A percentile compares a stretch with the other conserved stretches of the same genome.
These are phyloP conservation scores for Lophura nycthemera DNA, from an alignment of 2,113 vertebrate genomes.

Conservation along the genomic window DNA sequence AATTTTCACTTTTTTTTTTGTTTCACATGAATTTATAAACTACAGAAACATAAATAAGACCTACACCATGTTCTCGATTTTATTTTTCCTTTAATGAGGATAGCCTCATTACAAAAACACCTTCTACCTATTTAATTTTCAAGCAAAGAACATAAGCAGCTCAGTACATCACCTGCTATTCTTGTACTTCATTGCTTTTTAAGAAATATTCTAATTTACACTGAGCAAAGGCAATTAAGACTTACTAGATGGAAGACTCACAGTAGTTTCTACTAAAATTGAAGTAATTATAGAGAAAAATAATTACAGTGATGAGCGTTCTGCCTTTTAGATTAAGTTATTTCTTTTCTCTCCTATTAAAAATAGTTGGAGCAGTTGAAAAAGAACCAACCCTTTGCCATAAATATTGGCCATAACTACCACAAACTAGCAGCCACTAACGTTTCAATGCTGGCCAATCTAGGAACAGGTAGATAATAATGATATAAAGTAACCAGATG, in stretches of 20 bases:
- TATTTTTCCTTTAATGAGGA: not conserved
- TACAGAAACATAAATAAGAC: not conserved
- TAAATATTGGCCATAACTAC: not conserved
- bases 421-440: not conserved
- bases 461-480: not conserved
- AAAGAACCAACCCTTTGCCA: not conserved
- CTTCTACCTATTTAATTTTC: not conserved
- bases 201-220: not conserved
- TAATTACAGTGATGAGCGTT: not conserved
- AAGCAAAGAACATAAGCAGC: not conserved
- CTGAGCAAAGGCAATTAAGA: not conserved
- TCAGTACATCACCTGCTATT: rapidly evolving
- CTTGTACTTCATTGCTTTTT: not conserved
- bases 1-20: not conserved
- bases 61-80: not conserved
- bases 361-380: not conserved
- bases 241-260: not conserved
- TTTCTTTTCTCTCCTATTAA: not conserved
- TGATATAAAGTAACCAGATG: not conserved
- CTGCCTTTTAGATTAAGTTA: not conserved
- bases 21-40: not conserved
- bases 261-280: not conserved
- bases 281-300: not conserved
- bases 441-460: not conserved
- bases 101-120: not conserved